Conservation (phyloP, 2,113 vertebrate genomes). For the Daphoenositta chrysoptera region DNA sequence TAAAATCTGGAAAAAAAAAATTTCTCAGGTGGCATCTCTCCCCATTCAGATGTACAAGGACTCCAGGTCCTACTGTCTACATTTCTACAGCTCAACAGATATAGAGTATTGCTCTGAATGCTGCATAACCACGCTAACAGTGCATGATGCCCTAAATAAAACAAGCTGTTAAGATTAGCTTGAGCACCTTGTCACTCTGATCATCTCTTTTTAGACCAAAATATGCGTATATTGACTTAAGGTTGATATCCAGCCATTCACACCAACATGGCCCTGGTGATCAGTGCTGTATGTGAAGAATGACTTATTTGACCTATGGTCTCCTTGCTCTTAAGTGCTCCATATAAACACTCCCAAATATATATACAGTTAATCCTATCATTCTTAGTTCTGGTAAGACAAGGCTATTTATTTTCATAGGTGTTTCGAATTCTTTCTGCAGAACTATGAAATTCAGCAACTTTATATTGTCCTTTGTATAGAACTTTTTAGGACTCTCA, state of each 20-base stretch:
- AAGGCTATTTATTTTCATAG: not conserved
- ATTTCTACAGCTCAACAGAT: not conserved
- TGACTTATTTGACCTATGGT: not conserved
- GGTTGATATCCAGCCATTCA: not conserved
- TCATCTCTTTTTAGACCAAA: not conserved
- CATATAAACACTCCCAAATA: not conserved
- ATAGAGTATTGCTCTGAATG: not conserved
- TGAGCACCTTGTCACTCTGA: not conserved
- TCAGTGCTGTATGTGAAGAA: accelerated
- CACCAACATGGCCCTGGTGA: no score
- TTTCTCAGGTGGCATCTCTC: not conserved
- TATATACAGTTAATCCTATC: not conserved
- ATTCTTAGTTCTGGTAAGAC: not conserved
- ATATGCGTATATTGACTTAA: not conserved
- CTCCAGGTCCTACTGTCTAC: not conserved
- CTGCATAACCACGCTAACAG: not conserved
- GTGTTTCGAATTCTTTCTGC: not conserved
- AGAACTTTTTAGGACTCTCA: not conserved
- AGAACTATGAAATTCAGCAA: not conserved
- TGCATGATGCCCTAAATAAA: not conserved
- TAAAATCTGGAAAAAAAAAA: not conserved
- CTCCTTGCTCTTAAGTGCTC: not conserved
- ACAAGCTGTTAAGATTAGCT: not conserved
- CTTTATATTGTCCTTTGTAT: not conserved
- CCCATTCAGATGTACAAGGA: not conserved